A percentile compares a stretch with the other conserved stretches of the same genome.
Evolutionary conservation across 2,113 vertebrate species (phyloP).

Genomic region (Vulpes vulpes): DNA sequence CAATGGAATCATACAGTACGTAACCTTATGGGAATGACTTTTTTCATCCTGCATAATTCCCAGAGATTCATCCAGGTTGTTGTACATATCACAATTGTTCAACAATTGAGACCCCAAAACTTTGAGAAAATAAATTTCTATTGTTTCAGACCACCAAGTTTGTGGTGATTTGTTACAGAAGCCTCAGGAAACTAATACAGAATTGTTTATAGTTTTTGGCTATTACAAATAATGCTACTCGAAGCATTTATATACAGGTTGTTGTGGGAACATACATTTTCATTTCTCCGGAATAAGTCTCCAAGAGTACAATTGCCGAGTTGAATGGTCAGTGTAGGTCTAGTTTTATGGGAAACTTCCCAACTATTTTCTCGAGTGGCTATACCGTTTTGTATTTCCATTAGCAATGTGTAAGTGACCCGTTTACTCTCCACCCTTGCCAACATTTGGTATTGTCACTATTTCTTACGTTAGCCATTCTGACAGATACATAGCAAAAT

Average conservation of each 20-base stretch:
- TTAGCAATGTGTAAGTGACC: neutral
- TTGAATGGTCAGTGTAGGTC: neutral
- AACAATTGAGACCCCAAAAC: neutral
- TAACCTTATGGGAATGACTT: neutral
- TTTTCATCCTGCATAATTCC: neutral
- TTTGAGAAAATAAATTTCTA: neutral
- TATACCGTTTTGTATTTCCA: neutral
- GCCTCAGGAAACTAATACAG: neutral
- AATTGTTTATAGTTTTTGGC: neutral
- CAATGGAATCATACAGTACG: neutral
- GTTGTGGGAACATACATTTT: neutral
- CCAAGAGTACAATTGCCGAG: neutral
- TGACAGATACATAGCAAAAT: neutral
- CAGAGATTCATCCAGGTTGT: neutral
- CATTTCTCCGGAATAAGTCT: neutral
- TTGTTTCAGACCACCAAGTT: neutral
- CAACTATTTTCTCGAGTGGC: neutral
- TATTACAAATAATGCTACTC: neutral
- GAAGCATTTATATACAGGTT: neutral
- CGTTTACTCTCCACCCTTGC: neutral
- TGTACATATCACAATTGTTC: neutral
- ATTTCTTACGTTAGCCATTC: neutral
- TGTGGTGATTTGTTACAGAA: neutral
- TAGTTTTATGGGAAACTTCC: neutral
- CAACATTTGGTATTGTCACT: neutral